Base-by-base conservation (phyloP, 2,797 vertebrate genomes). In the Lycodopsis pacificus region DNA sequence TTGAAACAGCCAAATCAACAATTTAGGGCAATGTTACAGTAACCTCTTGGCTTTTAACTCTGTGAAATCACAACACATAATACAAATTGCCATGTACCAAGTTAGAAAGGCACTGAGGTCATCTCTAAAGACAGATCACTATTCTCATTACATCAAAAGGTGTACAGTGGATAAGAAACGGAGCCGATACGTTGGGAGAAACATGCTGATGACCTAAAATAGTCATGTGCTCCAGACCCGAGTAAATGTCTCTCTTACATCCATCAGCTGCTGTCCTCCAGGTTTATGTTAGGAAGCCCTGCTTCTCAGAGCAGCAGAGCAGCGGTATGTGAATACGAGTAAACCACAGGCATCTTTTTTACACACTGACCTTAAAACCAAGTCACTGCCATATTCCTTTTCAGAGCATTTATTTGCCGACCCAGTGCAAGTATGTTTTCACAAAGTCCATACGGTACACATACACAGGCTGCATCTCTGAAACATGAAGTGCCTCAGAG, bases 151-250 rank as follows among this genome's bases (percentile, higher is more conserved):
- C 83, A 77, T 63, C 8, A 73, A 14, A 71, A 67, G 42, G 73
- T 81, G 44, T 36, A 53, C 42, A 64, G 73, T 61, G 56, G 59
- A 68, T 71, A 71, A 40, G n/a, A 79, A 59, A 80, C 64, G 65
- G 74, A 83, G 79, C 61, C 68, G 56, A 53, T 78, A 62, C 56
- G 59, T 71, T 78, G 76, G 88, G 88, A 84, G 80, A 86, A 74
- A 81, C 73, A 74, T 2, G 36, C 51, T 62, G 79, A 90, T 94
- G 90, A 90, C 95, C 95, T 95, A 96, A 95, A 95, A 96, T 96
- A 95, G 95, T 93, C 92, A 95, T 94, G 89, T 91, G 86, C 61
- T 86, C 84, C 77, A 84, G 82, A 80, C 73, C 56, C 65, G 61
- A 72, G 75, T 30, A 73, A 80, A 89, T 84, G 61, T 44, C 48